Conservation (phyloP, 2,888 invertebrate species). For the Pocota personata region DNA sequence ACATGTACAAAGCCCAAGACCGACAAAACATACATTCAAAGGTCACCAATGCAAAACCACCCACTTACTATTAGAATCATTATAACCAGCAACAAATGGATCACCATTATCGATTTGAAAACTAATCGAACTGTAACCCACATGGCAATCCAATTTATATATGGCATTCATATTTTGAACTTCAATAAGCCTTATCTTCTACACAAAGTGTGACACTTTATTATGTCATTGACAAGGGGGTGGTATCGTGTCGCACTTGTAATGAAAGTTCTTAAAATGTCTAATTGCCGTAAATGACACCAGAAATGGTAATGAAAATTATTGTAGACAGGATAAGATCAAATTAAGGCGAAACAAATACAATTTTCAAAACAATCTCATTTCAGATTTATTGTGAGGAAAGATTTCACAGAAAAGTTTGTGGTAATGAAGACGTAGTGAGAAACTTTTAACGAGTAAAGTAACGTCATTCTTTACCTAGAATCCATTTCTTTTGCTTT, state of each 20-base stretch:
- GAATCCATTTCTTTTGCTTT: slow-evolving; percentile 22
- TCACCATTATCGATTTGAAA: background rate
- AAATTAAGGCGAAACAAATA: background rate
- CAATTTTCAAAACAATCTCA: background rate
- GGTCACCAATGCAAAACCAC: background rate
- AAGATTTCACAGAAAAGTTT: background rate
- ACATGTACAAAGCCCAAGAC: background rate
- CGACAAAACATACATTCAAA: background rate
- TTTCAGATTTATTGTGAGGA: slow-evolving; percentile 10
- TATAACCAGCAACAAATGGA: background rate
- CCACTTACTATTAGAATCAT: background rate
- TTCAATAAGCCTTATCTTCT: slow-evolving; percentile 32
- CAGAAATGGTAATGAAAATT: slow-evolving; percentile 38
- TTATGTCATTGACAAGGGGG: slow-evolving; percentile 7
- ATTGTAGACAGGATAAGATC: background rate
- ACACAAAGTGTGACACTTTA: slow-evolving; percentile 16
- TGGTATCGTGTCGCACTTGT: background rate
- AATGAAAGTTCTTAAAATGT: background rate
- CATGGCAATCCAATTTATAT: slow-evolving; percentile 55
- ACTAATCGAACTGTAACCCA: slow-evolving; percentile 25
- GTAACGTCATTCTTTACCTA: background rate
- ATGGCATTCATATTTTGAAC: slow-evolving; percentile 45
- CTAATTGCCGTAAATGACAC: slow-evolving; percentile 4
- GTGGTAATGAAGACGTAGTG: slow-evolving; percentile 3
- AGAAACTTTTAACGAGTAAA: slow-evolving; percentile 1